Evolutionary conservation across 30 jellyfish, hydroid and myxozoan species (phyloP), one percentile per base, ranked within the genome.

Genomic region (Aurelia aurita complex sp. Pacific): DNA sequence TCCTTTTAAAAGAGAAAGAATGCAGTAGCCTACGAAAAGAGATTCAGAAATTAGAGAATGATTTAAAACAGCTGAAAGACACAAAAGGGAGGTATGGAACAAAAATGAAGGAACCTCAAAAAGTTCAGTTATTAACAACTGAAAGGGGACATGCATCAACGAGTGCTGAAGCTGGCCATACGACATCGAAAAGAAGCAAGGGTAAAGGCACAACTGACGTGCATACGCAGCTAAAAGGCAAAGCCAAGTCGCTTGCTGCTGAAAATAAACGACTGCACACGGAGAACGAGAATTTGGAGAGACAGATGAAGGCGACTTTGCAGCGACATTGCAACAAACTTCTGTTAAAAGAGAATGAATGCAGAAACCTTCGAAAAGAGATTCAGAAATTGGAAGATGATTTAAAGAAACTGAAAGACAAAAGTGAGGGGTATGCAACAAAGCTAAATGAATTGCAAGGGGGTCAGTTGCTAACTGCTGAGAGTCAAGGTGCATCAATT

Each of bases 191-290:
- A 42, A 23, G 16, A 10, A 33, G 38, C 67, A 42, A 67, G 46
- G 79, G 38, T 19, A 68, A 10, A 43, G 35, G 51, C 14, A 66
- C 40, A 66, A 66, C 51, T 66, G 38, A n/a, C 17, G 76, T 6
- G 52, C 8, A 3, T 2, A 16, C 38, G 13, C 5, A 15, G 76
- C 40, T 12, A 23, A 17, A 61, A 23, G 69, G 10, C 69, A 23
- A 10, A 0, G 5, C 46, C 19, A 36, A 36, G 32, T 19, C 33
- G n/a, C 61, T 69, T 8, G 29, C 33, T 69, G 79, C 40, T 61
- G 79, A 69, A 69, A 69, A 10, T 36, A 62, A 69, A 62, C 79
- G 79, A 10, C 15, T 75, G 46, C 74, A 18, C 16, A 34, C 85
- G 38, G 60, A 51, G 33, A 23, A 10, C 38, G 60, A 75, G 18